phyloP scores from a whole-genome alignment of 2,113 vertebrate species.

The Syngnathus typhle region DNA sequence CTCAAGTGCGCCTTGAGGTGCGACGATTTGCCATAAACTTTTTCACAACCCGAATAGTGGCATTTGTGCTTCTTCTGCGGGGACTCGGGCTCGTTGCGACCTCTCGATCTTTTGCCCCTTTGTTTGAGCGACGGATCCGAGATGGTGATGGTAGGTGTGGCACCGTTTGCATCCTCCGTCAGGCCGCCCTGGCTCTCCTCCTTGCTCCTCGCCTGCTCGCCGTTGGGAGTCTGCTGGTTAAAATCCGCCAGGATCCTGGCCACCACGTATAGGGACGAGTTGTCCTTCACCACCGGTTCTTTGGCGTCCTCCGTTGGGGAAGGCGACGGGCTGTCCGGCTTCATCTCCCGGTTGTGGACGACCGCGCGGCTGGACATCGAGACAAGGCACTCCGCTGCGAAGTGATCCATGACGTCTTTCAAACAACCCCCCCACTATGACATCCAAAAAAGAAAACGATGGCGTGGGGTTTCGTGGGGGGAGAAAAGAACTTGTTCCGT shows the following conservation, averaged over 20 bases:
- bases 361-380: constrained; percentile 91
- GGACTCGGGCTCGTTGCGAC: constrained; percentile 82
- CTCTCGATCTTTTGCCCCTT: constrained; percentile 85
- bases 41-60: constrained; percentile 96
- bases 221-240: constrained; percentile 84
- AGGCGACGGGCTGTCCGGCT: constrained; percentile 69
- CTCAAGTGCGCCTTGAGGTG: constrained; percentile 99
- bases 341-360: constrained; percentile 76
- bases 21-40: constrained; percentile 99
- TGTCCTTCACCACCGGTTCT: constrained; percentile 77
- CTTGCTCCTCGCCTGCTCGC: constrained; percentile 73
- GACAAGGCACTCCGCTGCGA: constrained; percentile 97
- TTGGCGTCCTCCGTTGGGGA: constrained; percentile 72
- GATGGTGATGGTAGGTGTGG: constrained; percentile 81
- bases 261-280: constrained; percentile 86
- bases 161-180: constrained; percentile 76
- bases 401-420: constrained; percentile 86
- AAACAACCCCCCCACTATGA: constrained; percentile 59
- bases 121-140: constrained; percentile 84
- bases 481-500: constrained; percentile 58
- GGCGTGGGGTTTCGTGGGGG: constrained; percentile 37
- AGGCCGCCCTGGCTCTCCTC: constrained; percentile 75
- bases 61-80: constrained; percentile 98
- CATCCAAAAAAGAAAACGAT: constrained; percentile 56
- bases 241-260: constrained; percentile 93